A percentile compares a stretch with the other conserved stretches of the same genome.
Conservation (phyloP, 2,113 vertebrate species). For the Trichomycterus rosablanca region DNA sequence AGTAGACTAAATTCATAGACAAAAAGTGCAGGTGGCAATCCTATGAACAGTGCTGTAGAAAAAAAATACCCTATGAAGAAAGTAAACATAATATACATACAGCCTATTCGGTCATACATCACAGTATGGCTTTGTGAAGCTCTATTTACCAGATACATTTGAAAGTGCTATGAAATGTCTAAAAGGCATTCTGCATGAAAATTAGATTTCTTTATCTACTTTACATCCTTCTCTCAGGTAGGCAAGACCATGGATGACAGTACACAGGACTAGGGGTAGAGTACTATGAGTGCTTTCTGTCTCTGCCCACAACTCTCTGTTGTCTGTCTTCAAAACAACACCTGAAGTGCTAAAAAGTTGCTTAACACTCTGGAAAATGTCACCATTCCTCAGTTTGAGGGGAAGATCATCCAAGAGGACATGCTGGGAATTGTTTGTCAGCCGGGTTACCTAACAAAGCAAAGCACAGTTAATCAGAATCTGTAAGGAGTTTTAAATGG, state of each 20-base stretch:
- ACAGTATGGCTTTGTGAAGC: background rate
- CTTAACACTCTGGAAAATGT: constrained; percentile 61
- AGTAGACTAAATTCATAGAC: too few species aligned
- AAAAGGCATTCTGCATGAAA: background rate
- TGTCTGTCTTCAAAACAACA: constrained; percentile 63
- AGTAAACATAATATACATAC: constrained; percentile 8
- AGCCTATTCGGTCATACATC: too few species aligned
- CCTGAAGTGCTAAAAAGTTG: constrained; percentile 65
- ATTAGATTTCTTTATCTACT: background rate
- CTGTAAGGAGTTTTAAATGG: too few species aligned
- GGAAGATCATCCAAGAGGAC: constrained; percentile 55
- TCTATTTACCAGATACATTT: background rate
- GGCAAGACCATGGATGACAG: constrained; percentile 69
- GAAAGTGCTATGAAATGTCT: background rate
- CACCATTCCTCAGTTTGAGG: constrained; percentile 56
- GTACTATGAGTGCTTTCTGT: constrained; percentile 40
- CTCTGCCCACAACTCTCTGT: constrained; percentile 56
- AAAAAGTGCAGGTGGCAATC: too few species aligned
- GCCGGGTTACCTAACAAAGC: constrained; percentile 57
- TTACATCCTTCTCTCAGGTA: constrained; percentile 52
- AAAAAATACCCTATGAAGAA: background rate
- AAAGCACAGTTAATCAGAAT: background rate
- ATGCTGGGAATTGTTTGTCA: constrained; percentile 54
- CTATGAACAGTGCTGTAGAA: too few species aligned
- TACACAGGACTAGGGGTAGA: constrained; percentile 64